These are phyloP conservation scores for Drosophila paranaensis DNA, from an alignment of 2,888 invertebrate genomes.

Conservation along the genomic window DNA sequence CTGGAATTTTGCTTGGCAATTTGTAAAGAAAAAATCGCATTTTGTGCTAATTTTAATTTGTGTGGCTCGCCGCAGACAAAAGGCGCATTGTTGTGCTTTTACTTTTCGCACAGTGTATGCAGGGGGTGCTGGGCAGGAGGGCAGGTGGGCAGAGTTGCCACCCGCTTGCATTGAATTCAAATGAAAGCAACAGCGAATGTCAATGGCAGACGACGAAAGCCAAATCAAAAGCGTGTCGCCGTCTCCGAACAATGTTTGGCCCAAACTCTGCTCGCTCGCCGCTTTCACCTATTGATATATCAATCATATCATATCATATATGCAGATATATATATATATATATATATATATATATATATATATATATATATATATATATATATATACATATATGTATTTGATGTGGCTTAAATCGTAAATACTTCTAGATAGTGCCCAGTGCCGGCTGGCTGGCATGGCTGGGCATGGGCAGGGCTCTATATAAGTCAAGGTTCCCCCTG, in stretches of 20 bases:
- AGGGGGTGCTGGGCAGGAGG: neutral
- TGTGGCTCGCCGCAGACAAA: constrained; percentile 35
- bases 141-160: constrained; percentile 39
- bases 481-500: constrained; percentile 65
- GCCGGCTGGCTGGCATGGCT: neutral
- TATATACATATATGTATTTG: neutral
- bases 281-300: constrained; percentile 57
- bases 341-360: constrained; percentile 2
- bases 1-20: constrained; percentile 23
- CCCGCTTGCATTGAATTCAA: constrained; percentile 60
- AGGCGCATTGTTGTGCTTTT: constrained; percentile 55
- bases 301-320: constrained; percentile 5
- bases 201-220: constrained; percentile 55
- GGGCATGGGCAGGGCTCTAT: constrained; percentile 27
- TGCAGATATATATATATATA: neutral
- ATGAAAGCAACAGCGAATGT: constrained; percentile 65
- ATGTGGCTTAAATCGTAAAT: constrained; percentile 38
- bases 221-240: constrained; percentile 68
- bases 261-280: constrained; percentile 30
- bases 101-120: constrained; percentile 53
- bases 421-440: constrained; percentile 24
- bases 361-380: neutral
- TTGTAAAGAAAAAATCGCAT: constrained; percentile 9
- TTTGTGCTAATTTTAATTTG: constrained; percentile 60
- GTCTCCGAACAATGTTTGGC: constrained; percentile 55